These are phyloP conservation scores for Xenopus petersii DNA, from an alignment of 2,797 vertebrate genomes.

Conservation along the genomic window DNA sequence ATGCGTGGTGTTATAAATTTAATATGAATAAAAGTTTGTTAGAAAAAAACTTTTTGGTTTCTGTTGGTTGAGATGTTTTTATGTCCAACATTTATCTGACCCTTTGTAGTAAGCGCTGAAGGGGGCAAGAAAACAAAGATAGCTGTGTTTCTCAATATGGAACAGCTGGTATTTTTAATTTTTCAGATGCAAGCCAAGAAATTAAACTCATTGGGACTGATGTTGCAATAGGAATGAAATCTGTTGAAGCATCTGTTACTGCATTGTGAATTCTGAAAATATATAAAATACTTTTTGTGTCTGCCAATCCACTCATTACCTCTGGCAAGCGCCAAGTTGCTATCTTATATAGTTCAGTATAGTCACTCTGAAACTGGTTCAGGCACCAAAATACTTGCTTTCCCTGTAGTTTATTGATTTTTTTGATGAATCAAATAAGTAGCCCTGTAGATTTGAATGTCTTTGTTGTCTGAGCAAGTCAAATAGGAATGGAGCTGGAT, in stretches of 20 bases:
- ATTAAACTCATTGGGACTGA: constrained; percentile 56
- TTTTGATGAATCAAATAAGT: too few relatives aligned
- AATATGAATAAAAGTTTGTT: too few relatives aligned
- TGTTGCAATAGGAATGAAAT: constrained; percentile 59
- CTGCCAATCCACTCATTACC: constrained; percentile 59
- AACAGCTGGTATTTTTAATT: constrained; percentile 65
- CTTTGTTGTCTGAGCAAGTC: too few relatives aligned
- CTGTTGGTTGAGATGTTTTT: constrained; percentile 4
- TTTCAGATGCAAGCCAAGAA: constrained; percentile 61
- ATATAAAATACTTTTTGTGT: constrained; percentile 49
- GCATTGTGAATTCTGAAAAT: constrained; percentile 52
- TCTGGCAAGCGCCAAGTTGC: constrained; percentile 50
- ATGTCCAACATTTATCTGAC: constrained; percentile 36
- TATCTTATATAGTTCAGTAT: constrained; percentile 35
- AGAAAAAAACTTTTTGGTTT: too few relatives aligned
- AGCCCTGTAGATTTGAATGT: too few relatives aligned
- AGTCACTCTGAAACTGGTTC: background rate
- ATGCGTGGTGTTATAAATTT: too few relatives aligned
- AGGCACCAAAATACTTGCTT: too few relatives aligned
- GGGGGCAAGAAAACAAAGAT: constrained; percentile 33
- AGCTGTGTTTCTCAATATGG: constrained; percentile 43
- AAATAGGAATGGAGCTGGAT: too few relatives aligned
- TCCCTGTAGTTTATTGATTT: too few relatives aligned
- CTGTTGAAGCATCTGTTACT: constrained; percentile 70
- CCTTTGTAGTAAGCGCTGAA: constrained; percentile 29